A percentile compares a stretch with the other conserved stretches of the same genome.
Conservation (phyloP, 2,888 invertebrate genomes). For the Plagodis pulveraria region DNA sequence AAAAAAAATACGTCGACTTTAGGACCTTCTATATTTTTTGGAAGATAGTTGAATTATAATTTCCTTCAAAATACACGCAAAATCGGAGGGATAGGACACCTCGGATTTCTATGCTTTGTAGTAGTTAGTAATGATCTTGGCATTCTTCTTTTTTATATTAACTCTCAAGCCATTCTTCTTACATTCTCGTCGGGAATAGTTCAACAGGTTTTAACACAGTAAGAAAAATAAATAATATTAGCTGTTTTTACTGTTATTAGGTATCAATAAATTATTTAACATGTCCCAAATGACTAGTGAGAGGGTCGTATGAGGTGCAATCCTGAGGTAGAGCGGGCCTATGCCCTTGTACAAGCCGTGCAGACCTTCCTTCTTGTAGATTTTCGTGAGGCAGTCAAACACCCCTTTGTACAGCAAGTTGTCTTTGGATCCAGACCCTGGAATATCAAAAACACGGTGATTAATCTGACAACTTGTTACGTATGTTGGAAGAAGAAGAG, state of each 20-base stretch:
- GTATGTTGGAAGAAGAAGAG: too few species aligned
- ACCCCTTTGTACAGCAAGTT: slow-evolving; percentile 89
- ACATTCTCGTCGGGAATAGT: too few species aligned
- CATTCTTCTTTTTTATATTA: too few species aligned
- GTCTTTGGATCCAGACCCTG: slow-evolving; percentile 79
- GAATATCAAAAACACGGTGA: neutral
- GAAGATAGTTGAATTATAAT: too few species aligned
- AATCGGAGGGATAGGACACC: too few species aligned
- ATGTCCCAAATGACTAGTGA: slow-evolving; percentile 91
- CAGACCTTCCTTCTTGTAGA: slow-evolving; percentile 90
- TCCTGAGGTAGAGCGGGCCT: slow-evolving; percentile 89
- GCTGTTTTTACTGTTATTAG: slow-evolving; percentile 55
- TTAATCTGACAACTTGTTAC: neutral
- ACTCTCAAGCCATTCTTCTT: too few species aligned
- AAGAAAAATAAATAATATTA: slow-evolving; percentile 39
- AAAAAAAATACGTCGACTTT: too few species aligned
- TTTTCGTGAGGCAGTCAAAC: slow-evolving; percentile 91
- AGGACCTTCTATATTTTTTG: too few species aligned
- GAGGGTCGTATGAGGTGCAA: slow-evolving; percentile 92
- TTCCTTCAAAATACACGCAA: too few species aligned
- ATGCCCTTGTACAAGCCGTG: slow-evolving; percentile 92
- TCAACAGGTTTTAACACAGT: neutral
- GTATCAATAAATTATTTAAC: slow-evolving; percentile 64
- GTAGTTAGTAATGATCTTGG: too few species aligned
- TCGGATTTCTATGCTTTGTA: too few species aligned